Evolutionary conservation across 2,797 vertebrate species (phyloP).

Genomic region (Dendrocincla fuliginosa): DNA sequence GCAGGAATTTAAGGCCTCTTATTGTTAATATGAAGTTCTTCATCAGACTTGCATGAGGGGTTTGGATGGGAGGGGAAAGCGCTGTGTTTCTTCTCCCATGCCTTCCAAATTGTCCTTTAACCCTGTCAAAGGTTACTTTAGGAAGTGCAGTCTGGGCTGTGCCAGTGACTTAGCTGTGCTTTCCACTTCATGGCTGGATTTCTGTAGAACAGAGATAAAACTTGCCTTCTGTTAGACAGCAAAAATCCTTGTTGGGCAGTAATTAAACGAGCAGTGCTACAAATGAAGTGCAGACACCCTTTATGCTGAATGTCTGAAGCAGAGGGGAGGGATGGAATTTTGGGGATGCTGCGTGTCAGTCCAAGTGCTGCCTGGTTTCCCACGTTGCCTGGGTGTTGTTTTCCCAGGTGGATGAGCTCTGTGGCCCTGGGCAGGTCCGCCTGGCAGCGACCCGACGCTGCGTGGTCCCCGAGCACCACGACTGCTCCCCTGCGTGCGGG

Average conservation of each 20-base stretch:
- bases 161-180: not conserved
- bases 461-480: conserved; percentile 73
- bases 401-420: conserved; percentile 83
- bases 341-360: fast-evolving
- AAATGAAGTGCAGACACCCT: not conserved
- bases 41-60: not conserved
- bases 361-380: not conserved
- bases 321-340: not conserved
- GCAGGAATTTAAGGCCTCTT: not conserved
- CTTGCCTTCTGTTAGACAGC: not conserved
- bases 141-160: not conserved
- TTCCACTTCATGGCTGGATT: not conserved
- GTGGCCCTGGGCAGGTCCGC: conserved; percentile 80
- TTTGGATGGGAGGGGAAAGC: not conserved
- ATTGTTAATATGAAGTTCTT: not conserved
- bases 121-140: not conserved
- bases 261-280: not conserved
- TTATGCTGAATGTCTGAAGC: fast-evolving
- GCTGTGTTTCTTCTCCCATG: fast-evolving
- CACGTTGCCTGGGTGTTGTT: not conserved
- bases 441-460: conserved; percentile 86
- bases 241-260: not conserved
- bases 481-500: conserved; percentile 84
- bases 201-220: not conserved
- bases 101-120: not conserved